phyloP scores from a whole-genome alignment of 30 jellyfish, hydroid and myxozoan species.

The Pseudorhiza aurosa region DNA sequence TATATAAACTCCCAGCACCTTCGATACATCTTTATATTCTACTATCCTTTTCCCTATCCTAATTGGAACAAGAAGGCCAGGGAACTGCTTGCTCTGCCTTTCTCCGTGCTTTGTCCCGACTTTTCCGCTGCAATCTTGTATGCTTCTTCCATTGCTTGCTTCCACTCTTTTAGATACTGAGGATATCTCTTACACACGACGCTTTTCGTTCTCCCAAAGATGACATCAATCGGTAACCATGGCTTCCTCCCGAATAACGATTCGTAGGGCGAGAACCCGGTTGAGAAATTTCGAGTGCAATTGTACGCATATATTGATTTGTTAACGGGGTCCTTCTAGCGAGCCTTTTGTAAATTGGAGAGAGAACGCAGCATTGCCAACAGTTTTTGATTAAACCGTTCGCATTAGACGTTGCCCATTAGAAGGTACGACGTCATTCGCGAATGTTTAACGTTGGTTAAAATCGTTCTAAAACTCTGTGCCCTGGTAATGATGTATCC shows the following conservation, averaged over 20 bases:
- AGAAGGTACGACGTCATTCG: conserved; percentile 48
- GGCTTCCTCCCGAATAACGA: conserved; percentile 14
- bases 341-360: background rate
- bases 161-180: conserved; percentile 14
- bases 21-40: conserved; percentile 21
- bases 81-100: conserved; percentile 19
- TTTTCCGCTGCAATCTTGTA: conserved; percentile 1
- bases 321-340: background rate
- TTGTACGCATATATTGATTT: conserved; percentile 5
- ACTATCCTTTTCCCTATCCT: conserved; percentile 7
- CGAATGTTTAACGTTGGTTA: conserved; percentile 14
- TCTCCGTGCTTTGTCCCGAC: background rate
- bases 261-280: background rate
- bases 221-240: conserved; percentile 13
- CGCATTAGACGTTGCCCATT: conserved; percentile 45
- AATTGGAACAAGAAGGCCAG: conserved; percentile 29
- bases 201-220: background rate
- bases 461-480: conserved; percentile 36
- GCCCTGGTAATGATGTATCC: conserved; percentile 57
- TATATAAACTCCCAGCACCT: conserved; percentile 12
- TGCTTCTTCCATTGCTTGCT: conserved; percentile 20
- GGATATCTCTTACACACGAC: background rate
- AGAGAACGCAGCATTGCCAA: conserved; percentile 18
- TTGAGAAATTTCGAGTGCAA: background rate
- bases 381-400: conserved; percentile 23